Conservation (phyloP, 2,113 vertebrate genomes). For the Fulmarus glacialis region DNA sequence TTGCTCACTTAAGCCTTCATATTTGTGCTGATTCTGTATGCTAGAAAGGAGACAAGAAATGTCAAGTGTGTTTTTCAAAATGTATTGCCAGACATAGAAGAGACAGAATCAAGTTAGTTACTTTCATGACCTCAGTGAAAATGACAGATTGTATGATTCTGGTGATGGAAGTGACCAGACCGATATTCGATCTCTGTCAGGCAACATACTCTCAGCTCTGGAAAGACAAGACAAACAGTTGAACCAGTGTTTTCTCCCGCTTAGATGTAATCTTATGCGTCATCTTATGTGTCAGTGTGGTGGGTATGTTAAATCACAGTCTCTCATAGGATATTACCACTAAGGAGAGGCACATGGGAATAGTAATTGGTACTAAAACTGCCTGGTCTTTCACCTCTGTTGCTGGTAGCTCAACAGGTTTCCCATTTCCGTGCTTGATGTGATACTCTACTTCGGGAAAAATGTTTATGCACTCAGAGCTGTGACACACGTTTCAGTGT, state of each 20-base stretch:
- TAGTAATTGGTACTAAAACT: not conserved
- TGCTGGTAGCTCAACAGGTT: not conserved
- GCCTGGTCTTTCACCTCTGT: not conserved
- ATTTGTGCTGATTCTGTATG: not conserved
- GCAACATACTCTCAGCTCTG: not conserved
- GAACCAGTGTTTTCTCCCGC: not conserved
- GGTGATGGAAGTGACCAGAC: not conserved
- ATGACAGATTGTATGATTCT: not conserved
- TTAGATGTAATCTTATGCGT: not conserved
- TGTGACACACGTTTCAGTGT: not conserved
- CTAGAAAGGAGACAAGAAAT: not conserved
- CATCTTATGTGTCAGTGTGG: not conserved
- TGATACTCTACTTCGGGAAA: not conserved
- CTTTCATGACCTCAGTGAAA: not conserved
- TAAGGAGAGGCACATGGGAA: not conserved
- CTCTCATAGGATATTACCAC: not conserved
- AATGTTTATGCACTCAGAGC: not conserved
- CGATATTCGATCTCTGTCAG: not conserved
- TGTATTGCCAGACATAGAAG: not conserved
- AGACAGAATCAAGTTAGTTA: not conserved
- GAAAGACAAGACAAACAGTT: not conserved
- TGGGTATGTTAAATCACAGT: not conserved
- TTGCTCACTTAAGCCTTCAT: not conserved
- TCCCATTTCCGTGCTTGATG: not conserved
- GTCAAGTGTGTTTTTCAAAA: not conserved